phyloP scores from a whole-genome alignment of 2,113 vertebrate species.

The Takifugu bimaculatus region DNA sequence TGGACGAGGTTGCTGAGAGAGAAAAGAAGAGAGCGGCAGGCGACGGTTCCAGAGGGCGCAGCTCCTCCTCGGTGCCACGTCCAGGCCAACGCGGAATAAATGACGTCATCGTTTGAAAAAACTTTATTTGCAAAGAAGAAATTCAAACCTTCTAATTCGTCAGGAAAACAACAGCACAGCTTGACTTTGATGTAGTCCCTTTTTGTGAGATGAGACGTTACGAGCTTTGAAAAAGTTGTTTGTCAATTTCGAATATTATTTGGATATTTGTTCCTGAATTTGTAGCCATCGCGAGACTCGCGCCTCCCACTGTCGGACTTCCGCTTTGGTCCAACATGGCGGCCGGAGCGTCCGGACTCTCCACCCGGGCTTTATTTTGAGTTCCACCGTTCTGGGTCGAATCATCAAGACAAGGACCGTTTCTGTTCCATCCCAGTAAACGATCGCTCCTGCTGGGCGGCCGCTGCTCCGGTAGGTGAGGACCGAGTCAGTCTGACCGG shows the following conservation, averaged over 20 bases:
- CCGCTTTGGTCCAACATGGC: conserved; percentile 53
- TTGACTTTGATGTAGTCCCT: too few species aligned
- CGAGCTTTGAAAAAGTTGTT: neutral
- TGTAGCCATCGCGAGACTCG: conserved; percentile 18
- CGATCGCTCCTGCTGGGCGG: neutral
- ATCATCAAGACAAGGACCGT: rapidly evolving
- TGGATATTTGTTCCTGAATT: rapidly evolving
- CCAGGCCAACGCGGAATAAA: conserved; percentile 71
- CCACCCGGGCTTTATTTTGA: too few species aligned
- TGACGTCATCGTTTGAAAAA: conserved; percentile 56
- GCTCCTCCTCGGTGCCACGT: conserved; percentile 66
- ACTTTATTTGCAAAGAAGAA: conserved; percentile 36
- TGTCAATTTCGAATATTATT: neutral
- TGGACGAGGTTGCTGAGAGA: conserved; percentile 4
- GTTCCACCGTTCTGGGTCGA: neutral
- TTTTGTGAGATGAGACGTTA: too few species aligned
- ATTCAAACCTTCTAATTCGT: neutral
- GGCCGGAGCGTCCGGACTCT: neutral
- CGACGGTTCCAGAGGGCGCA: conserved; percentile 20
- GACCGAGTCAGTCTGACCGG: neutral
- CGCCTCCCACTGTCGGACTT: conserved; percentile 14
- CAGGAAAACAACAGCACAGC: neutral
- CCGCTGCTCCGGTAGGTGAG: conserved; percentile 1
- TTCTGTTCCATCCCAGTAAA: too few species aligned
- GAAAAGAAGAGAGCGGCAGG: neutral